These are phyloP conservation scores for Drosophila virilis DNA, from an alignment of 1,140 invertebrate genomes.

Conservation along the genomic window DNA sequence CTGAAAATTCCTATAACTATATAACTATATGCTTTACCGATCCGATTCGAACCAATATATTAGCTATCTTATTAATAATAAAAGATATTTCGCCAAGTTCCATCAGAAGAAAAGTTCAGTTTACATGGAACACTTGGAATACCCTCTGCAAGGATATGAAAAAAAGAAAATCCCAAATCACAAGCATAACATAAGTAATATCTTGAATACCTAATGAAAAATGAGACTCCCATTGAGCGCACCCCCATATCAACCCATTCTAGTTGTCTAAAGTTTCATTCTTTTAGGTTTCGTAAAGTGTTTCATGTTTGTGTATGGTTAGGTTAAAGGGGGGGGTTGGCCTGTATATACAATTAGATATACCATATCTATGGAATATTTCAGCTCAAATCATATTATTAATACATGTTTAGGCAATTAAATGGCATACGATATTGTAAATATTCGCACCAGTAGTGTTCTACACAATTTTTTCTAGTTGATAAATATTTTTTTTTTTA, in stretches of 20 bases:
- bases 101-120: no score
- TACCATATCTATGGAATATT: slow-evolving; percentile 37
- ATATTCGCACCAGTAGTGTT: slow-evolving; percentile 61
- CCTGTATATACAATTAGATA: slow-evolving; percentile 42
- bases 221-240: slow-evolving; percentile 18
- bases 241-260: slow-evolving; percentile 8
- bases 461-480: slow-evolving; percentile 36
- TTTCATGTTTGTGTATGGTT: slow-evolving; percentile 16
- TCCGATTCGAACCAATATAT: no score
- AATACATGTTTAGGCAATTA: slow-evolving; percentile 14
- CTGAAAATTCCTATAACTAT: no score
- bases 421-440: slow-evolving; percentile 50
- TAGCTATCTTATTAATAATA: no score
- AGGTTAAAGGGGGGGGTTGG: slow-evolving; percentile 4
- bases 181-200: slow-evolving; percentile 16
- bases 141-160: background rate
- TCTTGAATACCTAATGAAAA: background rate
- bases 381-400: slow-evolving; percentile 49
- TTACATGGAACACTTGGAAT: background rate
- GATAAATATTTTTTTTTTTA: slow-evolving; percentile 20
- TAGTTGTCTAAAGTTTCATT: slow-evolving; percentile 4
- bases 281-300: background rate
- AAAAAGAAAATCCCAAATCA: slow-evolving; percentile 6
- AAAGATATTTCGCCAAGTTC: no score
- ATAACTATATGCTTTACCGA: no score